These are phyloP conservation scores for Xiphorhynchus elegans DNA, from an alignment of 2,113 vertebrate species.

Conservation along the genomic window DNA sequence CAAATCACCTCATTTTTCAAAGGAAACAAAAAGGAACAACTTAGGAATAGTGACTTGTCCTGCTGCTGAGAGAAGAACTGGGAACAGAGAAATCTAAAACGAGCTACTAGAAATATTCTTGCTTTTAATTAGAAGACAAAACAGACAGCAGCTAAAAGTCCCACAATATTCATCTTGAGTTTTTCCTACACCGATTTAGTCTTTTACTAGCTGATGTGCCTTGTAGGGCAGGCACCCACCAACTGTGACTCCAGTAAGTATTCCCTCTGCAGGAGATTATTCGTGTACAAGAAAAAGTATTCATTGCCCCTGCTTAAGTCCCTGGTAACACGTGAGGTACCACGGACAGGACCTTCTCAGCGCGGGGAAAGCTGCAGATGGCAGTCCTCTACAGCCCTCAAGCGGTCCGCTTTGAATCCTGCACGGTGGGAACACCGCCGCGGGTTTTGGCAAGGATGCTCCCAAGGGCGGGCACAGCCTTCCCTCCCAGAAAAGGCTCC, in stretches of 20 bases:
- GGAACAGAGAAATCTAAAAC: not conserved
- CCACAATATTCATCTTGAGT: not conserved
- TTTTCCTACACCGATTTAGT: not conserved
- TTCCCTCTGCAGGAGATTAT: not conserved
- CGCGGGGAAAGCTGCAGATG: rapidly evolving
- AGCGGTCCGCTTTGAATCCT: not conserved
- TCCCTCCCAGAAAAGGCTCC: not conserved
- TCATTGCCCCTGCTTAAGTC: not conserved
- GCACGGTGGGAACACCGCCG: not conserved
- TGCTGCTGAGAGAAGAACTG: not conserved
- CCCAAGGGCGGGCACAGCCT: rapidly evolving
- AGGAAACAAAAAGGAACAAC: not conserved
- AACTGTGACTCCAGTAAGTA: not conserved
- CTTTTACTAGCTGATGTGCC: not conserved
- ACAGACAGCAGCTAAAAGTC: not conserved
- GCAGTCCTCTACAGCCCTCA: constrained; percentile 43
- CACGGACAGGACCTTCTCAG: not conserved
- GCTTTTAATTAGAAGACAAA: not conserved
- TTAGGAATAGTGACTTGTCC: not conserved
- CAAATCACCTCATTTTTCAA: not conserved
- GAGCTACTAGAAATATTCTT: not conserved
- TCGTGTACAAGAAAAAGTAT: not conserved
- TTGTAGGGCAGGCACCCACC: not conserved
- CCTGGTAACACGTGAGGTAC: rapidly evolving
- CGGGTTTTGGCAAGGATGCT: not conserved